Evolutionary conservation across 2,797 vertebrate genomes (phyloP).

Genomic region (Passerculus sandwichensis): DNA sequence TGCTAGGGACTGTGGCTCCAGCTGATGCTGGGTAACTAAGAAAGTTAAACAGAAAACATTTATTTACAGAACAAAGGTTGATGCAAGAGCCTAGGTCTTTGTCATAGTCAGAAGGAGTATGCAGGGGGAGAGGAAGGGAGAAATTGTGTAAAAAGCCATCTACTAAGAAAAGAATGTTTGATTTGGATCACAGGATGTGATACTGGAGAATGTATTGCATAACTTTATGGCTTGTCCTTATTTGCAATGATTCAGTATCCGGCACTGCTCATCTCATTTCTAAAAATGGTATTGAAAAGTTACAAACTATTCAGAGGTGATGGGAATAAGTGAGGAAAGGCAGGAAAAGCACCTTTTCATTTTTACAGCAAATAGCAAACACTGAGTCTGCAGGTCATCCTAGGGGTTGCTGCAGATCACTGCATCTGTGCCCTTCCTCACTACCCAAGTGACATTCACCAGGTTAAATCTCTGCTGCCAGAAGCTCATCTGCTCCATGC

Average conservation of each 20-base stretch:
- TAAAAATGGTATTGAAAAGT: constrained; percentile 70
- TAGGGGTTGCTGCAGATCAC: not conserved
- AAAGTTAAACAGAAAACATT: constrained; percentile 50
- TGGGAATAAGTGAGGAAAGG: constrained; percentile 13
- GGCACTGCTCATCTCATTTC: constrained; percentile 62
- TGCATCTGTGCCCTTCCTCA: not conserved
- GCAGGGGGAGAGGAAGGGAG: not conserved
- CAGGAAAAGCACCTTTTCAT: constrained; percentile 41
- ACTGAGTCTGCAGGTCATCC: not conserved
- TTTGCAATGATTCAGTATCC: constrained; percentile 72
- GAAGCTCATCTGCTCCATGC: not conserved
- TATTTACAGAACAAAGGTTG: constrained; percentile 51
- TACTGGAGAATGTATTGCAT: constrained; percentile 68
- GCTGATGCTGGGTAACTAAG: constrained; percentile 15
- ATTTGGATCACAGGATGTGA: constrained; percentile 73
- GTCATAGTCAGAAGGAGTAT: constrained; percentile 41
- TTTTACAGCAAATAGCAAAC: not conserved
- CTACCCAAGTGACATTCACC: not conserved
- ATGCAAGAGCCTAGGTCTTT: constrained; percentile 40
- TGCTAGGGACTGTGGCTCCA: not conserved
- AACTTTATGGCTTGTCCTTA: constrained; percentile 71
- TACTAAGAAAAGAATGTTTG: constrained; percentile 73
- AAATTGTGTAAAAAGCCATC: constrained; percentile 67
- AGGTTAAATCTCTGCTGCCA: not conserved
- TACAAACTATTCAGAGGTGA: constrained; percentile 46